Conservation (phyloP, 2,797 vertebrate genomes). For the Taenioides sp. region DNA sequence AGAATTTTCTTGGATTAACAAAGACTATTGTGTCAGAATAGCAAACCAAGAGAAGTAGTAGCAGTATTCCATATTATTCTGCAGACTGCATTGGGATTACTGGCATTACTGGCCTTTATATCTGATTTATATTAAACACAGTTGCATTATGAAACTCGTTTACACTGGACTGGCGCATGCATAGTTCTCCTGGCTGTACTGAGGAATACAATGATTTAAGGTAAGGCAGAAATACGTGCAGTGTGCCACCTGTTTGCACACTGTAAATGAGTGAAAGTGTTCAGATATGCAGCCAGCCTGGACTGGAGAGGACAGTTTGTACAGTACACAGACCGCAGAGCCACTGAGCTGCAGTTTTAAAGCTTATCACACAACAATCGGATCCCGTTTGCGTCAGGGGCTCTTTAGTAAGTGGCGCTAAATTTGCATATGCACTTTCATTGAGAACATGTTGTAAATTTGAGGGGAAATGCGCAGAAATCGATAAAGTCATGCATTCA, state of each 20-base stretch:
- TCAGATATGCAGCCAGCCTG: neutral
- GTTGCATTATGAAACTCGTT: neutral
- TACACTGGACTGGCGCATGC: neutral
- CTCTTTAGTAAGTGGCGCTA: no score
- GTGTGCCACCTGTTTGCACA: neutral
- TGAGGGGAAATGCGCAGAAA: slow-evolving; percentile 23
- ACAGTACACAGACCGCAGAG: neutral
- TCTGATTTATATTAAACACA: no score
- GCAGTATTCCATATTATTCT: no score
- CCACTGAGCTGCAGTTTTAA: neutral
- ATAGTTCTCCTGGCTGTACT: neutral
- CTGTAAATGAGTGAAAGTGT: neutral
- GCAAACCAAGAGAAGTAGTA: no score
- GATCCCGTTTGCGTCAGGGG: no score
- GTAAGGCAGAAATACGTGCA: neutral
- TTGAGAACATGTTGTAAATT: slow-evolving; percentile 1
- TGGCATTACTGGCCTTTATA: no score
- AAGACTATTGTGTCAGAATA: no score
- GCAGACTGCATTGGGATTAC: no score
- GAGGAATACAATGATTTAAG: neutral
- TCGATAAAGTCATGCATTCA: slow-evolving; percentile 62
- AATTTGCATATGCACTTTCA: neutral
- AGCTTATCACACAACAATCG: neutral
- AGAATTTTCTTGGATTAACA: no score
- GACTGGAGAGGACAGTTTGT: slow-evolving; percentile 14